These are phyloP conservation scores for Novumbra hubbsi DNA, from an alignment of 2,797 vertebrate genomes.

Conservation along the genomic window DNA sequence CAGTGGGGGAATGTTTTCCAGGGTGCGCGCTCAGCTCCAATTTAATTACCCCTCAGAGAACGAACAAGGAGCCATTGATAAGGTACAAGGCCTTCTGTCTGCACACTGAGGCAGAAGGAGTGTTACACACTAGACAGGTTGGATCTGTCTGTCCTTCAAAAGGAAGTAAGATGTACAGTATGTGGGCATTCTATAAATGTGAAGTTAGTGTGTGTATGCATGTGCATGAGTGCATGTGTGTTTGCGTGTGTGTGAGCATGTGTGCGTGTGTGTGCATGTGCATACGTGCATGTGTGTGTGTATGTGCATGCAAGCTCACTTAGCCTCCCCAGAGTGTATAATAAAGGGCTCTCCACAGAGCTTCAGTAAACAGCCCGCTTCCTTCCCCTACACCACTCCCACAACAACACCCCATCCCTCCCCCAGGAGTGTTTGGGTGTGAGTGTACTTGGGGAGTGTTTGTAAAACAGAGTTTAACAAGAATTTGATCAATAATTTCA, in stretches of 20 bases:
- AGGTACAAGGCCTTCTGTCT: constrained; percentile 82
- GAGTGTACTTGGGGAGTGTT: not conserved
- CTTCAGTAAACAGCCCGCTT: constrained; percentile 8
- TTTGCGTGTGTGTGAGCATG: not conserved
- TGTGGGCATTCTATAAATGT: too few species aligned
- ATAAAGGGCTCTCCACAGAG: constrained; percentile 30
- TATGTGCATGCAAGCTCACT: not conserved
- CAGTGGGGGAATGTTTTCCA: constrained; percentile 74
- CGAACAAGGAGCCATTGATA: constrained; percentile 88
- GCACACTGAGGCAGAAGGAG: constrained; percentile 20
- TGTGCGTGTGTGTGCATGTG: not conserved
- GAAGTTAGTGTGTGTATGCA: not conserved
- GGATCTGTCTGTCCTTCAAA: constrained; percentile 1
- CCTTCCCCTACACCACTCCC: not conserved
- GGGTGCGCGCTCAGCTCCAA: constrained; percentile 82
- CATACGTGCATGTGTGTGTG: not conserved
- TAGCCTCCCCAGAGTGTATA: constrained; percentile 12
- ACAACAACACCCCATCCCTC: not conserved
- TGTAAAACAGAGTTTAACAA: too few species aligned
- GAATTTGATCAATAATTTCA: too few species aligned
- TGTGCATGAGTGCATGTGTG: not conserved
- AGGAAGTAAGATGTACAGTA: not conserved
- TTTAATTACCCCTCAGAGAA: constrained; percentile 84
- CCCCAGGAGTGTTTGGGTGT: not conserved
- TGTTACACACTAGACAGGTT: not conserved